These are phyloP conservation scores for Lophius americanus DNA, from an alignment of 2,797 vertebrate species.

Conservation along the genomic window DNA sequence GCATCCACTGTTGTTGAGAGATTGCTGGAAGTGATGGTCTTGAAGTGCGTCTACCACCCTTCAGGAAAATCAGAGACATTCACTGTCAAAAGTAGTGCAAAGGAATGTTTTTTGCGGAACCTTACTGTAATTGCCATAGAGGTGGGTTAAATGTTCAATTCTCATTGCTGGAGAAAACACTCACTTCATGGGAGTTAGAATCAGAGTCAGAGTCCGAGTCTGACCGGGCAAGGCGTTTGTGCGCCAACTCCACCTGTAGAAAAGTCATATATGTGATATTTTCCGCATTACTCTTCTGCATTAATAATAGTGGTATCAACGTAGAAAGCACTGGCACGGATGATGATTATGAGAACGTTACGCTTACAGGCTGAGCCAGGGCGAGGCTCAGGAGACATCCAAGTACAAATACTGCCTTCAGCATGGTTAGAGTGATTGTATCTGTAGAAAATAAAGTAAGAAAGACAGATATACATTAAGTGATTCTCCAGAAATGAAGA, in stretches of 20 bases:
- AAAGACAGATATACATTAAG: no score
- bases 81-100: neutral
- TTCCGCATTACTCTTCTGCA: neutral
- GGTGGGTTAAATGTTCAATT: neutral
- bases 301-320: neutral
- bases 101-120: neutral
- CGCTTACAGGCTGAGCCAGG: constrained; percentile 9
- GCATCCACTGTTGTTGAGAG: neutral
- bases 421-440: constrained; percentile 1
- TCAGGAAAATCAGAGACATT: neutral
- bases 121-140: neutral
- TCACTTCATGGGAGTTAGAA: constrained; percentile 1
- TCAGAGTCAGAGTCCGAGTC: neutral
- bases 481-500: no score
- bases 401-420: constrained; percentile 32
- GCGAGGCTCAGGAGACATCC: constrained; percentile 36
- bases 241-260: neutral
- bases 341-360: neutral
- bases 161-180: neutral
- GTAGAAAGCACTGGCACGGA: no score
- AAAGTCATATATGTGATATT: neutral
- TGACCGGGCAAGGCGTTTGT: neutral
- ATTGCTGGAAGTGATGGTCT: neutral
- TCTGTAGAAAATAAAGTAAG: no score
- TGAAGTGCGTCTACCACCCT: no score